Conservation (phyloP, 2,113 vertebrate species). For the Calidris pugnax region DNA sequence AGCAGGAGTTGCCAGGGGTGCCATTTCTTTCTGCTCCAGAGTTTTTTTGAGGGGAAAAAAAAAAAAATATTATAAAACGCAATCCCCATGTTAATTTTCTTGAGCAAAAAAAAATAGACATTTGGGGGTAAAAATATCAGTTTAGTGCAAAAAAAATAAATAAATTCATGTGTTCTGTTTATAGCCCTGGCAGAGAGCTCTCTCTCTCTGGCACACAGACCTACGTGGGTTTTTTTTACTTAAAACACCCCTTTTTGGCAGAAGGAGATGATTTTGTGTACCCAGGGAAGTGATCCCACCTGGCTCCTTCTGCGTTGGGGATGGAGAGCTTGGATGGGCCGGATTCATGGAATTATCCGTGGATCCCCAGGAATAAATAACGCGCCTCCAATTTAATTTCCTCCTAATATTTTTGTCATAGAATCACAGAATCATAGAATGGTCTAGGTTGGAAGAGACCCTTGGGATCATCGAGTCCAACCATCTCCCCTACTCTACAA, state of each 20-base stretch:
- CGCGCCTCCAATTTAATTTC: not conserved
- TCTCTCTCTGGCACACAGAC: not conserved
- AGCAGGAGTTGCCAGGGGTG: not conserved
- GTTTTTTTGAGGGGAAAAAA: not conserved
- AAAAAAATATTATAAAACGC: no score
- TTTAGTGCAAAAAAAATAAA: not conserved
- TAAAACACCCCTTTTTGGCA: not conserved
- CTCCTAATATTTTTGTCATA: not conserved
- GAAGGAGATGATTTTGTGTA: not conserved
- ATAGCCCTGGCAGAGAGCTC: not conserved
- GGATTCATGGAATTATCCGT: not conserved
- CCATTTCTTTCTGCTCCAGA: not conserved
- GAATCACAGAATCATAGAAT: no score
- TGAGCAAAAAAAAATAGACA: not conserved
- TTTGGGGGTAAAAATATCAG: not conserved
- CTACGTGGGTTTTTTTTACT: not conserved
- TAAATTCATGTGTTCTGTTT: not conserved
- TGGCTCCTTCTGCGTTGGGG: not conserved
- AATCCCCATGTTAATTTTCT: not conserved
- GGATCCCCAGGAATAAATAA: not conserved
- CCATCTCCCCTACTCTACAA: no score
- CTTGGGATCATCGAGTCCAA: no score
- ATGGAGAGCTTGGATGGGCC: accelerated
- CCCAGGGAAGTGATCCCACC: not conserved
- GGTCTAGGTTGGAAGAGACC: no score